Percentiles rank a stretch among this genome's conserved stretches.
These are phyloP conservation scores for Ailurus styani DNA, from an alignment of 2,113 vertebrate species.

Conservation along the genomic window DNA sequence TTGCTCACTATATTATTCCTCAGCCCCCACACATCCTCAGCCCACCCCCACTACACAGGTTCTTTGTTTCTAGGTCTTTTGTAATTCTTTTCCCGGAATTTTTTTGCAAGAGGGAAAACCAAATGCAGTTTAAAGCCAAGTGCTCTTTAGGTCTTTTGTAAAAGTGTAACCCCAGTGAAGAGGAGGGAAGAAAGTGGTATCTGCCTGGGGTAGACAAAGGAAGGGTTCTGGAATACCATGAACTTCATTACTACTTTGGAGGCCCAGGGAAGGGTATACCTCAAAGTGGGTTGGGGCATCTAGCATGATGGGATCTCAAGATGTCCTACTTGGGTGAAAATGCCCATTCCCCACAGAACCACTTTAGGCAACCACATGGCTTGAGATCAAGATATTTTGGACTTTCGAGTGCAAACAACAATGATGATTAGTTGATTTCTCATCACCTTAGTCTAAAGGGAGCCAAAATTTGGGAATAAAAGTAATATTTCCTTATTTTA, in stretches of 20 bases:
- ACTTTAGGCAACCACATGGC: background rate
- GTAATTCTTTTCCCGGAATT: conserved; percentile 2
- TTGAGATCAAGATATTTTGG: background rate
- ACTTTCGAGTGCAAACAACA: background rate
- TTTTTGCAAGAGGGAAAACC: background rate
- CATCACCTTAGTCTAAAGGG: background rate
- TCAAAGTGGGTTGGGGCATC: background rate
- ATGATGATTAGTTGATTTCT: background rate
- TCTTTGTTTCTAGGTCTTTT: conserved; percentile 8
- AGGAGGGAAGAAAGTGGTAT: background rate
- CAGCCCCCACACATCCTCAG: background rate
- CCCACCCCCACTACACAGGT: background rate
- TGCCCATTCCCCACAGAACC: background rate
- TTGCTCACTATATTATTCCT: background rate
- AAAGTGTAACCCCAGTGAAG: background rate
- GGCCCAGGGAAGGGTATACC: background rate
- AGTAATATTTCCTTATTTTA: background rate
- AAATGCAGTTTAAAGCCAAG: background rate
- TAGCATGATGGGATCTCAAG: background rate
- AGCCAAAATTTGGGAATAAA: background rate
- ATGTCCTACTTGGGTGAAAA: background rate
- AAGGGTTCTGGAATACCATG: background rate
- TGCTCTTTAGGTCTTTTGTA: background rate
- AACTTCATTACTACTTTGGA: background rate
- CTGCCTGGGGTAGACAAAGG: background rate